Conservation (phyloP, 2,797 vertebrate genomes). For the Anguilla marmorata region DNA sequence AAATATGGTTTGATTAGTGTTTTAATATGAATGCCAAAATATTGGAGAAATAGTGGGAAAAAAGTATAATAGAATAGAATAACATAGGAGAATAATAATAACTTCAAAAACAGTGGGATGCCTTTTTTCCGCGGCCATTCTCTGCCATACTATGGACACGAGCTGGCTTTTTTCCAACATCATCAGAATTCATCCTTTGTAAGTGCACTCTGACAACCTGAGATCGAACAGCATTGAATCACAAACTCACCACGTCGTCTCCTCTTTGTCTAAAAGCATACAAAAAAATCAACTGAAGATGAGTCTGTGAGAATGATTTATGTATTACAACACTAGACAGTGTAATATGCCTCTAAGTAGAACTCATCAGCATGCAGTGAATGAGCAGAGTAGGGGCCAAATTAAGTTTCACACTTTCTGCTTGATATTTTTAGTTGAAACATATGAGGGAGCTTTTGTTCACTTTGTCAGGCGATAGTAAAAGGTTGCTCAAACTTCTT, state of each 20-base stretch:
- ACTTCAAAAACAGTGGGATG: neutral
- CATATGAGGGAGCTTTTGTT: neutral
- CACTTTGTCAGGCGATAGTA: neutral
- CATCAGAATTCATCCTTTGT: neutral
- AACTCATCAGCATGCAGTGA: constrained; percentile 22
- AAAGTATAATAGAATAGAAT: neutral
- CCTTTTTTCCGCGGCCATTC: neutral
- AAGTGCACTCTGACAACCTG: constrained; percentile 7
- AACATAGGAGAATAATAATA: neutral
- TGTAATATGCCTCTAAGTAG: neutral
- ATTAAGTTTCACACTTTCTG: constrained; percentile 2
- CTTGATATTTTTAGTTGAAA: constrained; percentile 5
- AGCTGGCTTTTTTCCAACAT: neutral
- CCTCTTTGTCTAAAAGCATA: neutral
- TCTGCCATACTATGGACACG: neutral
- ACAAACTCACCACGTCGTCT: neutral
- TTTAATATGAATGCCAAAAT: neutral
- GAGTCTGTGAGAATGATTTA: neutral
- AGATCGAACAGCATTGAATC: neutral
- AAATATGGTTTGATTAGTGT: neutral
- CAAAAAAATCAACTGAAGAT: neutral
- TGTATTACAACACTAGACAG: neutral
- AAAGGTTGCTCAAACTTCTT: constrained; percentile 2
- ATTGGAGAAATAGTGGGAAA: neutral
- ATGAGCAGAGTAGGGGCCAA: constrained; percentile 48